Base-by-base conservation (phyloP, 2,888 invertebrate species). In the Melinopterus prodromus region DNA sequence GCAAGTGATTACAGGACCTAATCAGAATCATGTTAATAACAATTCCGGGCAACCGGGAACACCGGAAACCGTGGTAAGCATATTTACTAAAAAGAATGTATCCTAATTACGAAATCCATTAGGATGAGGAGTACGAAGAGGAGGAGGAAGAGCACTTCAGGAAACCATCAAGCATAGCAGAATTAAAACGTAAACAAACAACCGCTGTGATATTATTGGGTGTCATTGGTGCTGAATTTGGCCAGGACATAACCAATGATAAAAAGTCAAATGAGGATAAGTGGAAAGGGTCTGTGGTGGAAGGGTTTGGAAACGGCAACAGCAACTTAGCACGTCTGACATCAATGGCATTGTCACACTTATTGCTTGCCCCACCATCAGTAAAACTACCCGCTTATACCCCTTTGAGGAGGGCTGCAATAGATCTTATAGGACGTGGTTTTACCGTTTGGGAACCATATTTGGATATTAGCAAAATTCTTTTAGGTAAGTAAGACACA, bases 371-470 rank as follows among this genome's bases (percentile, higher is more conserved):
- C 12, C 96, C 97, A n/a, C 93, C 97, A 6, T 93, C 95, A 35
- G 89, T 93, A 0, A 95, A 96, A 84, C 91, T 99, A 81, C 98
- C 98, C 0, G 93, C 97, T 70, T 96, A 98, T 90, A 98, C 98
- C 16, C 96, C 99, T n/a, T 90, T 98, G 75, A 92, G 98, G 2
- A 91, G 99, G 81, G 99, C 99, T 12, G 99, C 99, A 0, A 98
- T 99, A 72, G 99, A 99, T 91, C 92, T 99, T 82, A 94, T 99
- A 82, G 99, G 99, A 0, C 93, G 99, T 72, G 99, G 99, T 5
- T 99, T 99, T 90, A 97, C 98, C 0, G 98, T 99, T 0, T 99
- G 99, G 99, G 99, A 99, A 88, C 99, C 99, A 0, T 99, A 99
- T 89, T 90, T 98, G 82, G 98, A 98, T 89, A 97, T 97, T 70